Percentiles rank a stretch among this genome's conserved stretches.
Conservation (phyloP, 2,113 vertebrate species). For the Pica pica region DNA sequence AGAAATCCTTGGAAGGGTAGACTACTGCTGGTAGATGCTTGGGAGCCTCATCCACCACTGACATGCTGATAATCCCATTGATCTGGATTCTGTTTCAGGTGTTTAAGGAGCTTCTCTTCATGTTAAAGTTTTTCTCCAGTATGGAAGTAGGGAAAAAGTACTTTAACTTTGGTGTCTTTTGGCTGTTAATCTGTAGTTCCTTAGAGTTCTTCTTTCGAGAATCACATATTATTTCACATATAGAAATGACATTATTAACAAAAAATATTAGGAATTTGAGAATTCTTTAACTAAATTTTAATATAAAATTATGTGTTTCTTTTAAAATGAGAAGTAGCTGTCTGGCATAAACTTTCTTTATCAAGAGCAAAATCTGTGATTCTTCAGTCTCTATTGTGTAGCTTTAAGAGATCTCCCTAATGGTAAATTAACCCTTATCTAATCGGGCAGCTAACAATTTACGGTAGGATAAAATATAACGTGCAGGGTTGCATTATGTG, state of each 20-base stretch:
- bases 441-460: not conserved
- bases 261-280: not conserved
- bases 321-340: slow-evolving; percentile 4
- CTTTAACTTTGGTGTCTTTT: not conserved
- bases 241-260: not conserved
- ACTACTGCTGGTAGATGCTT: not conserved
- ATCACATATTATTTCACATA: not conserved
- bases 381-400: not conserved
- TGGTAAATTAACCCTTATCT: not conserved
- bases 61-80: not conserved
- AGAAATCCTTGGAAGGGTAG: not conserved
- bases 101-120: not conserved
- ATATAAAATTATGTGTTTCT: not conserved
- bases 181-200: not conserved
- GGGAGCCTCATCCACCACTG: not conserved
- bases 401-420: not conserved
- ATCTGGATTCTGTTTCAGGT: not conserved
- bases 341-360: not conserved
- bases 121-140: not conserved
- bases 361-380: not conserved
- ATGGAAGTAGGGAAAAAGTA: not conserved
- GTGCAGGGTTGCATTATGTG: not conserved
- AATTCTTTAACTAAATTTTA: not conserved
- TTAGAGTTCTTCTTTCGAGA: not conserved
- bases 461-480: not conserved